phyloP scores from a whole-genome alignment of 2,113 vertebrate species.

The Passerina amoena region DNA sequence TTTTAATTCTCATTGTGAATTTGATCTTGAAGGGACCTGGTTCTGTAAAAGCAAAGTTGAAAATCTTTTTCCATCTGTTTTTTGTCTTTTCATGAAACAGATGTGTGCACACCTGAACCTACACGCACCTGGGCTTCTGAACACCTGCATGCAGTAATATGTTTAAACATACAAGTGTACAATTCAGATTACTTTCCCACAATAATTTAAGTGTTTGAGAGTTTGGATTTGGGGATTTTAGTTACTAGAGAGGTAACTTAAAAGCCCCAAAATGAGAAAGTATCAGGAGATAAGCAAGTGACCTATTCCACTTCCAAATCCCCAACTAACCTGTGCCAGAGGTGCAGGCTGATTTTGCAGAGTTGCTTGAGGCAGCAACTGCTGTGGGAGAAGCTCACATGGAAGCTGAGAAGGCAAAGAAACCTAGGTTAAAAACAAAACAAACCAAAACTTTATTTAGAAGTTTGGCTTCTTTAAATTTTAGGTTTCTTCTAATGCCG shows the following conservation, averaged over 20 bases:
- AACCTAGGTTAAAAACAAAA: constrained; percentile 47
- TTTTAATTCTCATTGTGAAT: not conserved
- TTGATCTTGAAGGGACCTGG: not conserved
- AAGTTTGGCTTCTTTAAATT: not conserved
- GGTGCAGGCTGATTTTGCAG: constrained; percentile 66
- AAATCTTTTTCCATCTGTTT: not conserved
- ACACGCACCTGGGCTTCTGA: not conserved
- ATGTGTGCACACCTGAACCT: not conserved
- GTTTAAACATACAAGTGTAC: not conserved
- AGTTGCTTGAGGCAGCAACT: constrained; percentile 69
- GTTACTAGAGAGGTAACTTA: not conserved
- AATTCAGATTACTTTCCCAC: not conserved
- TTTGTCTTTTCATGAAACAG: not conserved
- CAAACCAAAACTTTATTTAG: not conserved
- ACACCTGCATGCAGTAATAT: not conserved
- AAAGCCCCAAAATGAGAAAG: not conserved
- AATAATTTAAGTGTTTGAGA: not conserved
- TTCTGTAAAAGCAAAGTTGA: not conserved
- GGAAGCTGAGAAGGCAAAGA: constrained; percentile 64
- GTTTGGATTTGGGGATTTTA: not conserved
- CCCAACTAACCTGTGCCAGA: constrained; percentile 74
- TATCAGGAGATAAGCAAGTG: not conserved
- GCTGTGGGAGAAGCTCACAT: constrained; percentile 73
- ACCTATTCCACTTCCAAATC: not conserved
- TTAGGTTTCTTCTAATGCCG: not conserved